Percentiles rank a stretch among this genome's conserved stretches.
These are phyloP conservation scores for Dendrolimus houi DNA, from an alignment of 2,888 invertebrate genomes.

Conservation along the genomic window DNA sequence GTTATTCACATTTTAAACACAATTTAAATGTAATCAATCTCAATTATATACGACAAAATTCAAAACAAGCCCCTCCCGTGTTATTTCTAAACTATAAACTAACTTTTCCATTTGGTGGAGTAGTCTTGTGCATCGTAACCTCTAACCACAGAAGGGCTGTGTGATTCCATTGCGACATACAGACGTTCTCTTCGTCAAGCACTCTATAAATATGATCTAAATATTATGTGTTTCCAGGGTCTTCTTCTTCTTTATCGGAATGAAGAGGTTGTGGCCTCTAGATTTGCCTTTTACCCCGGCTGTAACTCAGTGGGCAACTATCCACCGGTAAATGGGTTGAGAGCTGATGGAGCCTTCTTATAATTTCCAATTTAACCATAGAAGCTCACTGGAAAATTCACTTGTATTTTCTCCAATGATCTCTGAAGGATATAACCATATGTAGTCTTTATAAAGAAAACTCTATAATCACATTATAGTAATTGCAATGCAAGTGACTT, in stretches of 20 bases:
- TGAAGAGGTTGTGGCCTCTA: no score
- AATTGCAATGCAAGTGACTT: slow-evolving; percentile 66
- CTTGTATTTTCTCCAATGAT: no score
- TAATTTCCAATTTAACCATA: no score
- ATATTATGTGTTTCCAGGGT: no score
- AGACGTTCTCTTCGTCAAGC: slow-evolving; percentile 4
- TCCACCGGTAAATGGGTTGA: no score
- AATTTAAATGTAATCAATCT: slow-evolving; percentile 36
- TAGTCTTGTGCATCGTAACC: slow-evolving; percentile 30
- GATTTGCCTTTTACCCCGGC: no score
- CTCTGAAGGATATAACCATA: slow-evolving; percentile 10
- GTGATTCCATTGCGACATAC: slow-evolving; percentile 25
- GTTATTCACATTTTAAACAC: slow-evolving; percentile 1
- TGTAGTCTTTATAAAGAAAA: slow-evolving; percentile 36
- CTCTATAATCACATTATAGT: slow-evolving; percentile 61
- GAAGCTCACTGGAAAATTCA: no score
- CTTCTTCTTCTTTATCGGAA: no score
- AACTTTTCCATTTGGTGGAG: slow-evolving; percentile 48
- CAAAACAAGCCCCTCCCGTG: slow-evolving; percentile 27
- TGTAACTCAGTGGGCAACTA: no score
- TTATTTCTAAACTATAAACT: slow-evolving; percentile 24
- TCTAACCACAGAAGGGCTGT: slow-evolving; percentile 30
- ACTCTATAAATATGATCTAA: no score
- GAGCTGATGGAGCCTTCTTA: no score
- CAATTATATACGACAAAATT: slow-evolving; percentile 31